A percentile compares a stretch with the other conserved stretches of the same genome.
Evolutionary conservation across 2,797 vertebrate genomes (phyloP).

Genomic region (Apodemus agrarius): DNA sequence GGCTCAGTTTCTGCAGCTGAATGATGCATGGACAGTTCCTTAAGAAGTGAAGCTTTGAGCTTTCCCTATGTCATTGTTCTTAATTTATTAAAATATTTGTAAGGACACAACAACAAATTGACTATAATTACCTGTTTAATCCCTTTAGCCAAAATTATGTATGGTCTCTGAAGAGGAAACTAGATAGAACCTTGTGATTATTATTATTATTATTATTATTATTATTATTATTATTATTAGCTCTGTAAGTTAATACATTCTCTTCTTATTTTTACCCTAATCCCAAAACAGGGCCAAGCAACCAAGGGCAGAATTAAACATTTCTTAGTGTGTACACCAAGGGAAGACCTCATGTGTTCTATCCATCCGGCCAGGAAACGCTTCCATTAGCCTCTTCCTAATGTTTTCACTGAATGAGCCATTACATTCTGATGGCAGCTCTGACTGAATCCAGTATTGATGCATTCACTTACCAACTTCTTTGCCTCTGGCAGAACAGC

Average conservation of each 20-base stretch:
- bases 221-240: neutral
- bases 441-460: constrained; percentile 77
- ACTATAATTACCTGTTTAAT: constrained; percentile 49
- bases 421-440: constrained; percentile 76
- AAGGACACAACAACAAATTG: constrained; percentile 43
- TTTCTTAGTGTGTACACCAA: constrained; percentile 64
- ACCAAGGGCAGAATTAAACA: constrained; percentile 74
- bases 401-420: constrained; percentile 77
- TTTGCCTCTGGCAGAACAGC: constrained; percentile 70
- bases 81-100: constrained; percentile 36
- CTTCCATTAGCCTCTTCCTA: constrained; percentile 74
- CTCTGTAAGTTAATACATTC: constrained; percentile 21
- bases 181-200: neutral
- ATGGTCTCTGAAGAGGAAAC: constrained; percentile 35
- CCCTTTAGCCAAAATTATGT: constrained; percentile 49
- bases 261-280: neutral
- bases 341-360: constrained; percentile 75
- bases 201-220: neutral
- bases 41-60: constrained; percentile 58
- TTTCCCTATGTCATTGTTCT: constrained; percentile 40
- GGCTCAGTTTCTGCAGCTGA: constrained; percentile 51
- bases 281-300: constrained; percentile 45
- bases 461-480: constrained; percentile 76
- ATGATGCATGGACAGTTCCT: neutral
- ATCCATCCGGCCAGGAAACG: constrained; percentile 68